Base-by-base conservation (phyloP, 2,797 vertebrate species). In the Ciconia nigra region DNA sequence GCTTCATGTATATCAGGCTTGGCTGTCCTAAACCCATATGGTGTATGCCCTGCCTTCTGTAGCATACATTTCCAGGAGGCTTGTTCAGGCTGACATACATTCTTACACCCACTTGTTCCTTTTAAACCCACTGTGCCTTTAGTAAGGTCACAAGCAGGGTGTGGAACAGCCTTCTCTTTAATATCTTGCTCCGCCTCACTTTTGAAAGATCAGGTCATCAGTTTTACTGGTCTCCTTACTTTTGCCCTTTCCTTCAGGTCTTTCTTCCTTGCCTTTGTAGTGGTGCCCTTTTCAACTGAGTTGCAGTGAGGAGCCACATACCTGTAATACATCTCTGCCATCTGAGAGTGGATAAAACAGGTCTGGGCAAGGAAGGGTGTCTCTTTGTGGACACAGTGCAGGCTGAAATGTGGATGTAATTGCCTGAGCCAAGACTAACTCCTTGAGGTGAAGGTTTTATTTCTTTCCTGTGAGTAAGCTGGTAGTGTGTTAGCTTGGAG, bases 401-500 rank as follows among this genome's bases (percentile, higher is more conserved):
- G 55, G 14, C 86, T 90, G 93, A 92, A 96, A 95, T 93, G 92
- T 92, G 81, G 83, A 92, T 96, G 28, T 42, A 65, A 86, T n/a
- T 92, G 71, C 22, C 55, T 70, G 67, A 87, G 74, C 94, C 94
- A 96, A 95, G 69, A 90, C 78, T 94, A 90, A 83, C 67, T 90
- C 29, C n/a, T 84, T 77, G 86, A 94, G 78, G 59, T 96, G 83
- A 87, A 93, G 76, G 74, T 82, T 96, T 92, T 92, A 25, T 67
- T 96, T 87, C 90, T 95, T 97, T 92, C 88, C 77, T 92, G 67
- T 92, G 82, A 96, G 89, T 93, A 92, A 90, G n/a, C 77, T 73
- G 67, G 44, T 47, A 84, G 62, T 39, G 44, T 82, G 28, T 91
- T 87, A 70, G 55, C 66, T 84, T 83, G 67, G 61, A 85, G 57